Evolutionary conservation across 2,797 vertebrate species (phyloP), one percentile per base, ranked within the genome.

Genomic region (Rhinophrynus dorsalis): DNA sequence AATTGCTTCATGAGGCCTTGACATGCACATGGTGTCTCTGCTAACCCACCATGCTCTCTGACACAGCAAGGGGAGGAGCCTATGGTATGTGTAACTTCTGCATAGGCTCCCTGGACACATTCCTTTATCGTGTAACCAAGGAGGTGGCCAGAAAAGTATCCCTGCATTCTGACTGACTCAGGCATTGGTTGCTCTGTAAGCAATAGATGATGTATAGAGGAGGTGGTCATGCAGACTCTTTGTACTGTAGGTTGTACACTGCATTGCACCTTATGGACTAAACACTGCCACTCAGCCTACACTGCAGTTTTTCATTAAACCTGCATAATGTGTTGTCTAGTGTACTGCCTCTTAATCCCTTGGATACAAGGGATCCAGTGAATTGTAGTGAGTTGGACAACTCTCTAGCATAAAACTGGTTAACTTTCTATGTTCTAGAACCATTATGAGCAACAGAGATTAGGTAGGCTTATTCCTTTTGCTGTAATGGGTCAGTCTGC

Each of bases 221-320:
- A 20, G n/a, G 45, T 18, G n/a, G n/a, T n/a, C 15, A 47, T 21
- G 8, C 44, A 47, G 44, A 7, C 15, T 18, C 9, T 32, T 2
- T 32, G 54, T 37, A 24, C 13, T 27, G 21, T 38, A 52, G 66
- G 23, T 38, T 51, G 33, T 55, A 38, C 66, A 50, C 67, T 60
- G 56, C 56, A 68, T 59, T 68, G 67, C 45, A 68, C 56, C 67
- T 61, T 17, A 17, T 57, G 40, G 18, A 23, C 12, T 32, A 13
- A 44, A 52, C 27, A 52, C 67, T 60, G 56, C 66, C 45, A 18
- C n/a, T 35, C 57, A 38, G 12, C 6, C 38, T 45, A 35, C n/a
- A 67, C 64, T 67, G 64, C 64, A 67, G 64, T 57, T 29, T 13
- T 26, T 57, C 20, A 44, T 56, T 26, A 23, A 40, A 30, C 13